A percentile compares a stretch with the other conserved stretches of the same genome.
These are phyloP conservation scores for Zaprionus vittiger DNA, from an alignment of 1,140 invertebrate species.

Conservation along the genomic window DNA sequence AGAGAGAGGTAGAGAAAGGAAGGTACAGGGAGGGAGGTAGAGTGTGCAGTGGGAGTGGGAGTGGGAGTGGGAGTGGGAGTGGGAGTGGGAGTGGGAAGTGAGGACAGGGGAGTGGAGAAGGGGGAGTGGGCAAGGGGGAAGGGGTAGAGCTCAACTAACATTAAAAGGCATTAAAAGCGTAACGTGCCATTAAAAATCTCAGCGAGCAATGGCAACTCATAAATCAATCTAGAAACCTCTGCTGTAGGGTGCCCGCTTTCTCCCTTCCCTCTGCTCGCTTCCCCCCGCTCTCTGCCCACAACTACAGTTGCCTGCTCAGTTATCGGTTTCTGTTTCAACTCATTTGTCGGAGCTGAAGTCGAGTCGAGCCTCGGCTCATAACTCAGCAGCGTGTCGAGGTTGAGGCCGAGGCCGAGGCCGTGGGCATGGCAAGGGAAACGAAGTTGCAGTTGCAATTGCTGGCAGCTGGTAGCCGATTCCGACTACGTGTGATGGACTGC, in stretches of 20 bases:
- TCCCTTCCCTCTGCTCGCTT: not conserved
- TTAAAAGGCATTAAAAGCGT: slow-evolving; percentile 43
- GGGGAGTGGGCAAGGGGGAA: too few species aligned
- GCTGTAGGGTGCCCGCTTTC: not conserved
- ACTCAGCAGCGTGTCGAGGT: slow-evolving; percentile 17
- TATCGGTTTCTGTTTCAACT: slow-evolving; percentile 22
- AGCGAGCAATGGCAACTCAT: slow-evolving; percentile 45
- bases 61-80: too few species aligned
- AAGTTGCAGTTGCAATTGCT: slow-evolving; percentile 31
- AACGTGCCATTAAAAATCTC: slow-evolving; percentile 49
- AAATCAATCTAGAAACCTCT: slow-evolving; percentile 51
- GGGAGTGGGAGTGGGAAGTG: not conserved
- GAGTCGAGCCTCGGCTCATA: slow-evolving; percentile 19
- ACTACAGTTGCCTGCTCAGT: not conserved
- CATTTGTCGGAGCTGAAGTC: slow-evolving; percentile 27
- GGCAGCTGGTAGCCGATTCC: slow-evolving; percentile 54
- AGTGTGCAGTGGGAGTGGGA: not conserved
- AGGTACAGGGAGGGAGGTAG: not conserved
- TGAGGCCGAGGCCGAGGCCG: not conserved
- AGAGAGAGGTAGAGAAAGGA: not conserved
- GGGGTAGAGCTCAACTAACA: slow-evolving; percentile 9
- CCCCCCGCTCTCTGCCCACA: not conserved
- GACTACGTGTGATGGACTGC: slow-evolving; percentile 70
- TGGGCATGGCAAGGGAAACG: slow-evolving; percentile 6
- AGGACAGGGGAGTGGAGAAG: too few species aligned